Evolutionary conservation across 2,888 invertebrate genomes (phyloP).

Genomic region (Siphonodentalium dalli): DNA sequence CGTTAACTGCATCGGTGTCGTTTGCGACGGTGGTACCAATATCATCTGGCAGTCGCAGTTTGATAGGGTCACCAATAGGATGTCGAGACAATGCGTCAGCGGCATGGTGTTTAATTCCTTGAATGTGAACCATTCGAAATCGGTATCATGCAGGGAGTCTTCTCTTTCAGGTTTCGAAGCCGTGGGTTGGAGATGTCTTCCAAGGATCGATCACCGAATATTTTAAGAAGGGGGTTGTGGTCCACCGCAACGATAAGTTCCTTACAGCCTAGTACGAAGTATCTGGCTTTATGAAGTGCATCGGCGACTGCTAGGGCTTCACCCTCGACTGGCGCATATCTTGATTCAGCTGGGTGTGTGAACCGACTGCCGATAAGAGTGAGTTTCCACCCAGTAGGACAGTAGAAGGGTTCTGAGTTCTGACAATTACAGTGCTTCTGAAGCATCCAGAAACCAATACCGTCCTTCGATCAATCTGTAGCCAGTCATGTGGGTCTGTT

Average conservation of each 20-base stretch:
- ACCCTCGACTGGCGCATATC: slow-evolving; percentile 30
- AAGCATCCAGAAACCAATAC: slow-evolving; percentile 32
- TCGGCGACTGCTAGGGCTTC: slow-evolving; percentile 24
- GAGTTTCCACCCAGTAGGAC: slow-evolving; percentile 29
- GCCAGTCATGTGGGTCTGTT: slow-evolving; percentile 25
- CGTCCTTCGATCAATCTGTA: slow-evolving; percentile 30
- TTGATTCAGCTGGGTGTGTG: slow-evolving; percentile 25
- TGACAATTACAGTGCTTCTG: slow-evolving; percentile 30
- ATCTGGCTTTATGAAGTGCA: slow-evolving; percentile 22
- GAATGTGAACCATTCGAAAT: no score
- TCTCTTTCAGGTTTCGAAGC: slow-evolving; percentile 26
- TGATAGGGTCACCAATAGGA: no score
- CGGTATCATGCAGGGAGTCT: no score
- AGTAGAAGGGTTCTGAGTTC: slow-evolving; percentile 22
- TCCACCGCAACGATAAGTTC: slow-evolving; percentile 24
- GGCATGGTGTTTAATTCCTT: no score
- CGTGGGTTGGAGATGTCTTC: slow-evolving; percentile 24
- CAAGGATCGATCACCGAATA: slow-evolving; percentile 25
- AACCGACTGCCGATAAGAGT: slow-evolving; percentile 31
- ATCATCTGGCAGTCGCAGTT: no score
- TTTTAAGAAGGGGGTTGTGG: slow-evolving; percentile 28
- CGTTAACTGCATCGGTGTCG: no score
- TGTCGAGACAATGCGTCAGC: no score
- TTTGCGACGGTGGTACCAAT: no score
- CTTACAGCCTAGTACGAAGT: slow-evolving; percentile 22